Base-by-base conservation (phyloP, 2,888 invertebrate genomes). In the Leucozona laternaria region DNA sequence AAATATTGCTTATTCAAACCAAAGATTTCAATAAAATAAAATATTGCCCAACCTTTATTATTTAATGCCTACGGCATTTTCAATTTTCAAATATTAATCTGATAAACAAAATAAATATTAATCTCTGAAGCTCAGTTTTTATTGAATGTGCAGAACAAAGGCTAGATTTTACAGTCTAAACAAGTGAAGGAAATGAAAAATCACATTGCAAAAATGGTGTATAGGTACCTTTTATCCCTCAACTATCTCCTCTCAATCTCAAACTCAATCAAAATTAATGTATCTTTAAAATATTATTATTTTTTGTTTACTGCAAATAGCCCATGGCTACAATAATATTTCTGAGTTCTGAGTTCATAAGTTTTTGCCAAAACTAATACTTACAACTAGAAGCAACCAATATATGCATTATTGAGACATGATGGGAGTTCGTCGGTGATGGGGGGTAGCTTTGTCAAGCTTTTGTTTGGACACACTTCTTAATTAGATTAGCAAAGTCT, bases 401-500 rank as follows among this genome's bases (percentile, higher is more conserved):
- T 60, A 37, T 60, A 28, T 37, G 11, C 37, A 55, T 25, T 55
- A 48, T 28, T 25, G 6, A 13, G 57, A 15, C 0, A 25, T 50
- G 43, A 53, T 50, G 17, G 43, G 17, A 64, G 43, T n/a, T 11
- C 15, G 15, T 40, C 4, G 40, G 37, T 37, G 40, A 6, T 60
- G 4, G 64, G 4, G 64, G 31, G 43, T 57, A 50, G 62, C 10
- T 48, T 40, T 3, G 5, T 4, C 15, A 25, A 15, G 58, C 10
- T 17, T 40, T 72, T 85, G 72, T 72, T 84, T 84, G 75, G 20
- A 13, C 70, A 60, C 72, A 78, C 68, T 81, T 81, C 57, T 22
- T 80, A 85, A 84, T 72, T 71, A 76, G 66, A 76, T 79, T 10
- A 72, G 15, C 37, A 48, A 66, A 48, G 20, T 64, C 45, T 62